Percentiles rank a stretch among this genome's conserved stretches.
Evolutionary conservation across 1,140 invertebrate genomes (phyloP).

Genomic region (Subanguina moxae): DNA sequence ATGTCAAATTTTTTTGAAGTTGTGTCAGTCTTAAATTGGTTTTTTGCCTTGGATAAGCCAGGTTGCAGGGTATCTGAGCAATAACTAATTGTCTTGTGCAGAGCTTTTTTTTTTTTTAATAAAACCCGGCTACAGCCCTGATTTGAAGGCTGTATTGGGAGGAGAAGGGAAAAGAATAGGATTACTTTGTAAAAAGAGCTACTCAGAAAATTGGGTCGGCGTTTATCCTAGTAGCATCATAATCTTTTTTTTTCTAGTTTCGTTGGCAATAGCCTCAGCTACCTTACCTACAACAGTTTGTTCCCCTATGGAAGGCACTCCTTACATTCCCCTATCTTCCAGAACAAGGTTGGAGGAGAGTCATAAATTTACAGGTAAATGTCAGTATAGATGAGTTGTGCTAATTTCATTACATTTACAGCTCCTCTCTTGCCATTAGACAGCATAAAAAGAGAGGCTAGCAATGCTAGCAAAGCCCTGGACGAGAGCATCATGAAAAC

Average conservation of each 20-base stretch:
- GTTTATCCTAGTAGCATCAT: no score
- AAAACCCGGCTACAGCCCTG: no score
- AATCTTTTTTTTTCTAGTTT: background rate
- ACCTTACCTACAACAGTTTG: background rate
- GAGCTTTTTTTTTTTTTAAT: no score
- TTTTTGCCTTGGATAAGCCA: no score
- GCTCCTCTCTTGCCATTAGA: background rate
- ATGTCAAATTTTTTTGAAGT: no score
- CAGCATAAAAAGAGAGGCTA: background rate
- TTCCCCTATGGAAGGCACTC: background rate
- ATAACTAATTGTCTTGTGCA: no score
- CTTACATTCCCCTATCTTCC: background rate
- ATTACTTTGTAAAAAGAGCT: no score
- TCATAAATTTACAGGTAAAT: background rate
- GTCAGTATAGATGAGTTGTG: background rate
- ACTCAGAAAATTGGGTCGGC: background rate
- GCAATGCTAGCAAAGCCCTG: background rate
- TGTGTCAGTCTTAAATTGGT: no score
- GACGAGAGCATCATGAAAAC: constrained; percentile 3
- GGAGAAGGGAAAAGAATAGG: no score
- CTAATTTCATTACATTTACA: background rate
- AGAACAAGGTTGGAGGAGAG: background rate
- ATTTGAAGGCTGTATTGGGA: no score
- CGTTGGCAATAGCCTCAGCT: background rate
- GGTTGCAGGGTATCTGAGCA: no score